These are phyloP conservation scores for Sebastes jordani DNA, from an alignment of 2,797 vertebrate species.

Conservation along the genomic window DNA sequence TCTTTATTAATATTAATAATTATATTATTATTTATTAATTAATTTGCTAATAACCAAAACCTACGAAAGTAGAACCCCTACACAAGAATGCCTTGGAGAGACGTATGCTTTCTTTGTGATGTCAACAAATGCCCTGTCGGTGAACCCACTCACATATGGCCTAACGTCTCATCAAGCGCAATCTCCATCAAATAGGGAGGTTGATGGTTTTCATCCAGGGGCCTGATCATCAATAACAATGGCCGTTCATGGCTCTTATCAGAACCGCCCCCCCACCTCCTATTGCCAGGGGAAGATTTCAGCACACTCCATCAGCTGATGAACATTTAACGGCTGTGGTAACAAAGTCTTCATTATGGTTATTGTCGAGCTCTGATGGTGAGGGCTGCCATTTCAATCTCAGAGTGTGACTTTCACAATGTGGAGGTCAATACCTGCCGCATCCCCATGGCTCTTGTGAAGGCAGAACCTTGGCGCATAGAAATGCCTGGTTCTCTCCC, in stretches of 20 bases:
- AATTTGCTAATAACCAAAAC: no score
- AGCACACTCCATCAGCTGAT: constrained; percentile 52
- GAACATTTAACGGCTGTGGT: constrained; percentile 57
- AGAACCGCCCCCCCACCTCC: constrained; percentile 16
- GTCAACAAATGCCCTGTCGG: constrained; percentile 38
- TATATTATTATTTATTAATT: no score
- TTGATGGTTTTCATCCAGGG: constrained; percentile 60
- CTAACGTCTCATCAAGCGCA: constrained; percentile 34
- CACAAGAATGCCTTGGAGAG: neutral
- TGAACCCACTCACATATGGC: constrained; percentile 55
- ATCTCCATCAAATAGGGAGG: constrained; percentile 45
- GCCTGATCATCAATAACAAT: constrained; percentile 56
- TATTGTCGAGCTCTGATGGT: constrained; percentile 52
- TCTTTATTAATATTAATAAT: no score
- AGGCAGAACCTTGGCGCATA: neutral
- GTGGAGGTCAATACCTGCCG: constrained; percentile 52
- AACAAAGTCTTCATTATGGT: constrained; percentile 66
- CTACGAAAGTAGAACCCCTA: no score
- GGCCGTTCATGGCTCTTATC: constrained; percentile 34
- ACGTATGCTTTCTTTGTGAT: neutral
- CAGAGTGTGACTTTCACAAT: constrained; percentile 53
- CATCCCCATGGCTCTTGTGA: neutral
- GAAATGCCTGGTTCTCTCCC: constrained; percentile 9
- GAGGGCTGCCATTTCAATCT: constrained; percentile 62
- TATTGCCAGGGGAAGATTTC: constrained; percentile 35